A percentile compares a stretch with the other conserved stretches of the same genome.
These are phyloP conservation scores for Onchidella celtica DNA, from an alignment of 2,888 invertebrate species.

Conservation along the genomic window DNA sequence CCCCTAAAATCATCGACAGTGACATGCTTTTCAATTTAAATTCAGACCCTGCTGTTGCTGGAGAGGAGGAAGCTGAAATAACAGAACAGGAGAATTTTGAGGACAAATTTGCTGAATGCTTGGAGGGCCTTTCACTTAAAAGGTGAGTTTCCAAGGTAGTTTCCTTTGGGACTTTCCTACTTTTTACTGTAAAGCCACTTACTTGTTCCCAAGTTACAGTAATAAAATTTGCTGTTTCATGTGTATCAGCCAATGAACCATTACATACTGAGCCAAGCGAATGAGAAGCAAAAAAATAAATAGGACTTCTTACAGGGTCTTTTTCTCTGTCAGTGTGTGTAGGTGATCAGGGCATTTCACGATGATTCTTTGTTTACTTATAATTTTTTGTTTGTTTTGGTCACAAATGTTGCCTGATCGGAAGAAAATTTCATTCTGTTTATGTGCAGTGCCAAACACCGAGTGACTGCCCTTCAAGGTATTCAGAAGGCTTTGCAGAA, in stretches of 20 bases:
- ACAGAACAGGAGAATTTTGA: constrained; percentile 88
- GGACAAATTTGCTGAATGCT: constrained; percentile 91
- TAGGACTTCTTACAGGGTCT: too few species aligned
- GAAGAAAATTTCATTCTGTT: too few species aligned
- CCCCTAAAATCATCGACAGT: too few species aligned
- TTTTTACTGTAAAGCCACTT: too few species aligned
- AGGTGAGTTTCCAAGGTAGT: too few species aligned
- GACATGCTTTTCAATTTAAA: too few species aligned
- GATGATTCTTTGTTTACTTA: background rate
- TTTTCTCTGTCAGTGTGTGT: too few species aligned
- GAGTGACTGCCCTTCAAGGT: constrained; percentile 40
- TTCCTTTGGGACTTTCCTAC: background rate
- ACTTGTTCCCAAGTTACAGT: background rate
- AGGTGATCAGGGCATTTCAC: too few species aligned
- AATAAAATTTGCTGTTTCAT: background rate
- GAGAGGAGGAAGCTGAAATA: constrained; percentile 81
- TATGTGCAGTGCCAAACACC: constrained; percentile 12
- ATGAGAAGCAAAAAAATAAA: too few species aligned
- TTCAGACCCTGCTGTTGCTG: constrained; percentile 39
- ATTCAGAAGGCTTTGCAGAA: constrained; percentile 41
- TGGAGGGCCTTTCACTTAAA: constrained; percentile 94
- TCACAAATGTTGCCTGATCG: too few species aligned
- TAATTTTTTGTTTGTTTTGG: background rate
- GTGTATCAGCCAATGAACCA: background rate
- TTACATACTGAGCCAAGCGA: too few species aligned